Percentiles rank a stretch among this genome's conserved stretches.
These are phyloP conservation scores for Tetragonisca angustula DNA, from an alignment of 2,888 invertebrate genomes.

Conservation along the genomic window DNA sequence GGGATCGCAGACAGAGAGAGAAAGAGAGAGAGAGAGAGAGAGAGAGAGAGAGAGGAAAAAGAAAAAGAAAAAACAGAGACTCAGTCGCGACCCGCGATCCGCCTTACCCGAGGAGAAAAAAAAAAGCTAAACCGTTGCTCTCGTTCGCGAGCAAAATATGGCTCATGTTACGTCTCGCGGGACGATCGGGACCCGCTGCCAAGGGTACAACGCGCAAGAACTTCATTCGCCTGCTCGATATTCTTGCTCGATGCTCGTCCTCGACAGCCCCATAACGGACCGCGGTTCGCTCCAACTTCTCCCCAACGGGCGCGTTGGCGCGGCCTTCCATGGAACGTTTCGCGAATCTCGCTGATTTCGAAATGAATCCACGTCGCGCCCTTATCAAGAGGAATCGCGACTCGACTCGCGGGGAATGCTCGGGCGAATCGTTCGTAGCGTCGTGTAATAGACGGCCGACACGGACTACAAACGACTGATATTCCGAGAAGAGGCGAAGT, in stretches of 20 bases:
- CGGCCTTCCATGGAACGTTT: neutral
- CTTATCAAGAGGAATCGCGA: neutral
- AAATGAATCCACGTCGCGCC: neutral
- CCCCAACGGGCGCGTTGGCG: neutral
- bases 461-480: constrained; percentile 42
- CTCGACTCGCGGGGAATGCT: constrained; percentile 16
- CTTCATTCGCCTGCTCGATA: constrained; percentile 63
- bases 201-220: constrained; percentile 54
- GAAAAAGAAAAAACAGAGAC: constrained; percentile 15
- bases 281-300: neutral
- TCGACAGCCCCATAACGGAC: constrained; percentile 30
- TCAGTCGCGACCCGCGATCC: constrained; percentile 39
- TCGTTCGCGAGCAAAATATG: constrained; percentile 59
- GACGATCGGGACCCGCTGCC: constrained; percentile 49
- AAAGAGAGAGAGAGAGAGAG: no score
- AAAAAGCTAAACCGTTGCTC: constrained; percentile 47
- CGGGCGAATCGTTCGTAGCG: constrained; percentile 6
- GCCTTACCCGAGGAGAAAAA: constrained; percentile 36
- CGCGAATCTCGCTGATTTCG: neutral
- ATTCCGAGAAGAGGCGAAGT: constrained; percentile 59
- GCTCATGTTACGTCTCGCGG: constrained; percentile 61
- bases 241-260: constrained; percentile 39
- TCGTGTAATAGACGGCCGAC: constrained; percentile 47
- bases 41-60: no score
- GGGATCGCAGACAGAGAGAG: neutral